Evolutionary conservation across 1,140 invertebrate genomes (phyloP).

Genomic region (Rhyacophila brunnea): DNA sequence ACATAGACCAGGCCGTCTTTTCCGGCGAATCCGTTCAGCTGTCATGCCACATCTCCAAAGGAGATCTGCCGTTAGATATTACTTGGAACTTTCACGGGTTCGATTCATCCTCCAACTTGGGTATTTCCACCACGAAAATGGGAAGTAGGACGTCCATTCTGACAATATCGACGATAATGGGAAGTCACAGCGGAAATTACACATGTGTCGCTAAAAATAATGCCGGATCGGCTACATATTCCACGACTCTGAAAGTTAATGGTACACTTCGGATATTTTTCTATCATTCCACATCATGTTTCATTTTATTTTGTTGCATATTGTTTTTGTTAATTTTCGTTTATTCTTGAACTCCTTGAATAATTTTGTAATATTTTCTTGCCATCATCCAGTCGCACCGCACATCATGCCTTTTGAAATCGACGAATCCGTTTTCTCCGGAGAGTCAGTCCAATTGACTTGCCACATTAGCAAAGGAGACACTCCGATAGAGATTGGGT

Average conservation of each 20-base stretch:
- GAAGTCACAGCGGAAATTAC: slow-evolving; percentile 61
- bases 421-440: slow-evolving; percentile 63
- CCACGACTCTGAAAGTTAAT: slow-evolving; percentile 69
- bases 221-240: slow-evolving; percentile 65
- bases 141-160: slow-evolving; percentile 64
- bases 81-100: slow-evolving; percentile 54
- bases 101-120: slow-evolving; percentile 43
- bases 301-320: slow-evolving; percentile 20
- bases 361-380: background rate
- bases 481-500: slow-evolving; percentile 66
- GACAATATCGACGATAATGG: slow-evolving; percentile 60
- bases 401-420: slow-evolving; percentile 70
- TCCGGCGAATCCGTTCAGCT: slow-evolving; percentile 63
- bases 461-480: slow-evolving; percentile 77
- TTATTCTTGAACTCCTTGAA: background rate
- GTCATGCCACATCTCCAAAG: slow-evolving; percentile 63
- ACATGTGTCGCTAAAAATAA: slow-evolving; percentile 67
- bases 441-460: slow-evolving; percentile 68
- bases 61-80: slow-evolving; percentile 62
- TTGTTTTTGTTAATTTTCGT: slow-evolving; percentile 6
- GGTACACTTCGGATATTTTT: slow-evolving; percentile 50
- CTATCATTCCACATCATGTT: slow-evolving; percentile 15
- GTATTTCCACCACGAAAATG: slow-evolving; percentile 59
- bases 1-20: slow-evolving; percentile 60
- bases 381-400: slow-evolving; percentile 69